A percentile compares a stretch with the other conserved stretches of the same genome.
Conservation (phyloP, 2,888 invertebrate species). For the Cerastis leucographa region DNA sequence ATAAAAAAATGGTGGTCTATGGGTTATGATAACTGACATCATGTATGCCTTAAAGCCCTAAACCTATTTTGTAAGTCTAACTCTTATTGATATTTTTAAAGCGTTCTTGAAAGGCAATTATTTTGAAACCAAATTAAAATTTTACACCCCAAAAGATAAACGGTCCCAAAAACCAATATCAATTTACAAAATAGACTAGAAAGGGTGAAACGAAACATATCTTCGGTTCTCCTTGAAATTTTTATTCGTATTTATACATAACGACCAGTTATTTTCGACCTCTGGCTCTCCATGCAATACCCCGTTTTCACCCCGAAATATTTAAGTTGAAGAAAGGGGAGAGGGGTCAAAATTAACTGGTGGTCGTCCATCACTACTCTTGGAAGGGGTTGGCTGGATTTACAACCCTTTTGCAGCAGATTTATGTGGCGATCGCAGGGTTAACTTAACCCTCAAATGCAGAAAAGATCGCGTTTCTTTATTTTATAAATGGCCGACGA, state of each 20-base stretch:
- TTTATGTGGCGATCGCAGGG: slow-evolving; percentile 84
- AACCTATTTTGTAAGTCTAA: neutral
- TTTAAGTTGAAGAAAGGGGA: slow-evolving; percentile 33
- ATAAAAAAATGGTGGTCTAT: neutral
- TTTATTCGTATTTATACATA: slow-evolving; percentile 85
- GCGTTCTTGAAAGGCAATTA: slow-evolving; percentile 47
- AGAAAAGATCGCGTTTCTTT: slow-evolving; percentile 88
- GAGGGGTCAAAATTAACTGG: slow-evolving; percentile 73
- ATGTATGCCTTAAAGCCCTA: neutral
- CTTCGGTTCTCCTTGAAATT: slow-evolving; percentile 84
- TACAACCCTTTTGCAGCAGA: slow-evolving; percentile 89
- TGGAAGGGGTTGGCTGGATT: slow-evolving; percentile 84
- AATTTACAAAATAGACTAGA: slow-evolving; percentile 86
- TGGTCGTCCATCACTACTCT: slow-evolving; percentile 80
- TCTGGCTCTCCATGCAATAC: slow-evolving; percentile 54
- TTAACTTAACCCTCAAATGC: slow-evolving; percentile 84
- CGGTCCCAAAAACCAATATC: slow-evolving; percentile 80
- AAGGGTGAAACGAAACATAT: slow-evolving; percentile 82
- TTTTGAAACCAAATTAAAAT: slow-evolving; percentile 75
- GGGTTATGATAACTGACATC: neutral
- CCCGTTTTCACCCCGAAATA: slow-evolving; percentile 34
- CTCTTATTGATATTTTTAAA: slow-evolving; percentile 31
- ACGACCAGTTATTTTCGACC: slow-evolving; percentile 73
- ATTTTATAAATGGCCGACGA: slow-evolving; percentile 85
- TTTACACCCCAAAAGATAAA: slow-evolving; percentile 77